Evolutionary conservation across 2,797 vertebrate species (phyloP), one percentile per base, ranked within the genome.

Genomic region (Cynopterus sphinx): DNA sequence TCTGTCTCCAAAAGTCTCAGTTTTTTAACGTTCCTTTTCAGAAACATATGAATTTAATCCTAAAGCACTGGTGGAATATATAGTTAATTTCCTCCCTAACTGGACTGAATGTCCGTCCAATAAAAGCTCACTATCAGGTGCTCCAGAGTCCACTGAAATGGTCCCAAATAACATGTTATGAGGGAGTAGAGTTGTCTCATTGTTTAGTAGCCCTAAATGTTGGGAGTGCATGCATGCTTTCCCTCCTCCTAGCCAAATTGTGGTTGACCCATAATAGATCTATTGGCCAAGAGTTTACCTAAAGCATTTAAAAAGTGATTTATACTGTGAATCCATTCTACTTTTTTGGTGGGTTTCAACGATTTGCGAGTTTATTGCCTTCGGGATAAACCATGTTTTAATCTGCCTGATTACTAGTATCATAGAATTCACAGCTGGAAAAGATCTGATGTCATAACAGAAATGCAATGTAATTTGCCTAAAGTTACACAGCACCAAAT

Each of bases 21-120:
- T 89, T 95, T 95, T 94, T 87, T 95, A 96, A 94, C 88, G 94
- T 92, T 96, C 26, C 43, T 93, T 96, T 94, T 93, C 41, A 88
- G 92, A 87, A 87, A 87, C 43, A 94, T 71, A 92, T 88, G 63
- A 70, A 10, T 84, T 96, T 88, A 87, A 93, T 94, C 85, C 87
- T 93, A 93, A 95, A 65, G 59, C 33, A 15, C 51, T 93, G 51
- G 67, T 85, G 39, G 73, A 93, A 90, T 96, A 92, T 65, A 82
- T 2, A 7, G 33, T n/a, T 88, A 63, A 95, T 93, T 92, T 95
- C 77, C n/a, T 92, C 33, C 46, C 28, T 84, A 68, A 61, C 5
- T 73, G 33, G 31, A 53, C 11, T 74, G 75, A 71, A 63, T 70
- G 16, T 59, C 49, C 57, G 16, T 59, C 49, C 57, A 68, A 22